Evolutionary conservation across 2,888 invertebrate species (phyloP).

Genomic region (Eupithecia exiguata): DNA sequence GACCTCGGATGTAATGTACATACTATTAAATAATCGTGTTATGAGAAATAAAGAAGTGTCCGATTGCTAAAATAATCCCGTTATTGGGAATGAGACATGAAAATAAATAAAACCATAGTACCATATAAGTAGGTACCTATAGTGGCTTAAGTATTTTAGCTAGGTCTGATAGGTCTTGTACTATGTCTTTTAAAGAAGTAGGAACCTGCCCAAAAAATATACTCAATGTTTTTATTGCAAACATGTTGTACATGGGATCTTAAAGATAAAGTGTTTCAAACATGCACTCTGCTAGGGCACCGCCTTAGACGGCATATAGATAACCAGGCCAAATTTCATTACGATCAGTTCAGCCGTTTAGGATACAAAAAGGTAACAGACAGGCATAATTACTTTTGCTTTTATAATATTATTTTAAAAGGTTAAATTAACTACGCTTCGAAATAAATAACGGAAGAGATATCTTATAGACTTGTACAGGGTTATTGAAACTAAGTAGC

Average conservation of each 20-base stretch:
- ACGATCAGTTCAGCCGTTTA: not conserved
- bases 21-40: not conserved
- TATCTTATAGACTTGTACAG: not conserved
- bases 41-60: not conserved
- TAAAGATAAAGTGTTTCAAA: no score
- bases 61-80: constrained; percentile 37
- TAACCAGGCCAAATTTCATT: not conserved
- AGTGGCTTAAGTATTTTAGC: no score
- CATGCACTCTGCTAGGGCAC: no score
- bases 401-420: not conserved
- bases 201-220: not conserved
- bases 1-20: no score
- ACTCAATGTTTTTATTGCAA: no score
- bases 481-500: not conserved
- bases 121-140: no score
- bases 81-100: no score
- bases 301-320: no score
- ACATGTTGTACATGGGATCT: no score
- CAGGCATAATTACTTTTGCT: not conserved
- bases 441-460: not conserved
- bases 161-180: no score
- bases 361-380: not conserved
- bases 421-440: not conserved
- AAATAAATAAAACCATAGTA: not conserved
- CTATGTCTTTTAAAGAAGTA: not conserved